Evolutionary conservation across 1,140 invertebrate genomes (phyloP).

Genomic region (Drosophila lowei): DNA sequence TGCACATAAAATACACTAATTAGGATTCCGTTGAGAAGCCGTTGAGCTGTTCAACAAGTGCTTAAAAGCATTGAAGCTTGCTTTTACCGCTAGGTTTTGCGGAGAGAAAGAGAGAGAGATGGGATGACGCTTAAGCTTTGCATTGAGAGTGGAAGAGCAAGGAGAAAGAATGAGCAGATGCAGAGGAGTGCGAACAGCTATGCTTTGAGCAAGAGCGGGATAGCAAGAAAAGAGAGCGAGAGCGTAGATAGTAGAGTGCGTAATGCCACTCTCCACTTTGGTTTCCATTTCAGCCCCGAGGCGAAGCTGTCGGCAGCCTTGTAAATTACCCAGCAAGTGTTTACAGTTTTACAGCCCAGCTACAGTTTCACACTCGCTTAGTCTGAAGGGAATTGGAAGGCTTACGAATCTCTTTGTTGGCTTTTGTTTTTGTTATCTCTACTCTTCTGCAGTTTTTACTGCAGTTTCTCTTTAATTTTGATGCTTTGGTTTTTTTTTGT

Average conservation of each 20-base stretch:
- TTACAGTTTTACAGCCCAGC: constrained; percentile 8
- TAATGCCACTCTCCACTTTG: not conserved
- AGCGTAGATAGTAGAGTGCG: constrained; percentile 6
- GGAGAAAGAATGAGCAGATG: too few relatives aligned
- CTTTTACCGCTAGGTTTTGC: too few relatives aligned
- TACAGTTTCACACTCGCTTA: constrained; percentile 15
- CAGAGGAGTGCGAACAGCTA: too few relatives aligned
- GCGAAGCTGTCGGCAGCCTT: constrained; percentile 31
- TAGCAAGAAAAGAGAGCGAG: not conserved
- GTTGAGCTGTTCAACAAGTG: too few relatives aligned
- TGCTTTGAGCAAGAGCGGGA: too few relatives aligned
- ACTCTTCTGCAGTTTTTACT: constrained; percentile 2
- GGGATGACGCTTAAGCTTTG: too few relatives aligned
- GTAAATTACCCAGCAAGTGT: constrained; percentile 29
- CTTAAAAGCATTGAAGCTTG: too few relatives aligned
- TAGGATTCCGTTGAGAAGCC: too few relatives aligned
- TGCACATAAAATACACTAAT: not conserved
- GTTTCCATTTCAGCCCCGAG: constrained; percentile 3
- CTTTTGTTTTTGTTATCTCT: constrained; percentile 10
- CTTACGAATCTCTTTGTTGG: not conserved
- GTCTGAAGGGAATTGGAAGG: constrained; percentile 8
- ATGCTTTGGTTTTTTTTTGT: constrained; percentile 10
- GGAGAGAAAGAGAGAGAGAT: too few relatives aligned
- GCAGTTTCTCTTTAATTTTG: constrained; percentile 22
- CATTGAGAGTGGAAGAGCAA: too few relatives aligned